These are phyloP conservation scores for Nymphalis urticae DNA, from an alignment of 2,888 invertebrate species.

Conservation along the genomic window DNA sequence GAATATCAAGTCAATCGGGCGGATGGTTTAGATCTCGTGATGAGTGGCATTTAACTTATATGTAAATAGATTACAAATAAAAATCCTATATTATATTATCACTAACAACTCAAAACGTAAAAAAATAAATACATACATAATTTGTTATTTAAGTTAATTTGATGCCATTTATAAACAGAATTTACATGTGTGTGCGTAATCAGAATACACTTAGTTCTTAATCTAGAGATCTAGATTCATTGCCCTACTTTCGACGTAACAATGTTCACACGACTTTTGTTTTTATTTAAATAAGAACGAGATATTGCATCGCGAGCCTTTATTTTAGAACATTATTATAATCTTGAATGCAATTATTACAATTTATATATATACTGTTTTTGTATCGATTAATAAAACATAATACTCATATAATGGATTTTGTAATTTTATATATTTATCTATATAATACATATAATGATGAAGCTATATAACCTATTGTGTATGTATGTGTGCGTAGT, in stretches of 20 bases:
- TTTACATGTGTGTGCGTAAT: slow-evolving; percentile 10
- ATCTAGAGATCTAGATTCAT: slow-evolving; percentile 15
- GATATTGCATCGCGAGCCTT: neutral
- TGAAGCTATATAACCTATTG: too few species aligned
- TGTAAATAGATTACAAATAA: too few species aligned
- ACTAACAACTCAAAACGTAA: too few species aligned
- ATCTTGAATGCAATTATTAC: neutral
- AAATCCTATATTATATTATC: too few species aligned
- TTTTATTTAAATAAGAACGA: slow-evolving; percentile 1
- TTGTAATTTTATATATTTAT: too few species aligned
- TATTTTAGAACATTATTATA: neutral
- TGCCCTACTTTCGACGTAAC: slow-evolving; percentile 22
- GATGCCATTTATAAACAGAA: neutral
- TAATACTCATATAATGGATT: too few species aligned
- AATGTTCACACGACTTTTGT: slow-evolving; percentile 25
- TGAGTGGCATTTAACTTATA: too few species aligned
- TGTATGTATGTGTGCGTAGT: too few species aligned
- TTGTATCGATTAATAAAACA: neutral
- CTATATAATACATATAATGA: too few species aligned
- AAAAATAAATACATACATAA: too few species aligned
- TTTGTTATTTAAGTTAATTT: neutral
- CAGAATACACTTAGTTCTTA: slow-evolving; percentile 7
- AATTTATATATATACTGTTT: neutral
- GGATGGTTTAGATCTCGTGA: too few species aligned
- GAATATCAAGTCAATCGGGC: too few species aligned